Percentiles rank a stretch among this genome's conserved stretches.
Evolutionary conservation across 2,888 invertebrate genomes (phyloP).

Genomic region (Panzeria rudis): DNA sequence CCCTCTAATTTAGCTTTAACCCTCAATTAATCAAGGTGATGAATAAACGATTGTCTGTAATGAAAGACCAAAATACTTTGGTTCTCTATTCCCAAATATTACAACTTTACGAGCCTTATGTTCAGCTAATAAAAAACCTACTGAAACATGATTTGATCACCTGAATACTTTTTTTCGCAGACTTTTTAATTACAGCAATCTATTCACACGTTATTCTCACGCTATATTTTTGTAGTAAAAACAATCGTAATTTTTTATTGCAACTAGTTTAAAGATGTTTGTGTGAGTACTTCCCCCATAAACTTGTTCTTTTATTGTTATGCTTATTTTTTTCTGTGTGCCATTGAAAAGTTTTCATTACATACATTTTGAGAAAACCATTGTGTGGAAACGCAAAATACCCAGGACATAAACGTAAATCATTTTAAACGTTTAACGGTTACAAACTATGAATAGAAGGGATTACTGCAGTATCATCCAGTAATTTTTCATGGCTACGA

Average conservation of each 20-base stretch:
- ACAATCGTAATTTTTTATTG: too few species aligned
- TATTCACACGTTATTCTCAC: background rate
- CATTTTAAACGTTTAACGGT: conserved; percentile 61
- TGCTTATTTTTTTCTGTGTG: conserved; percentile 37
- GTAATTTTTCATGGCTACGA: conserved; percentile 20
- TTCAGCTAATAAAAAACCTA: too few species aligned
- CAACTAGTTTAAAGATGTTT: background rate
- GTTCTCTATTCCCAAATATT: too few species aligned
- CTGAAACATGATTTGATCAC: background rate
- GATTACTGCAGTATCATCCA: conserved; percentile 10
- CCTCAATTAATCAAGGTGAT: too few species aligned
- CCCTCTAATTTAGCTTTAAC: too few species aligned
- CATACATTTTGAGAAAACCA: conserved; percentile 38
- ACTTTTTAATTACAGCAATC: background rate
- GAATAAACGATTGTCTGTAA: too few species aligned
- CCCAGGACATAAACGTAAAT: conserved; percentile 64
- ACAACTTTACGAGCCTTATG: too few species aligned
- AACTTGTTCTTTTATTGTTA: conserved; percentile 20
- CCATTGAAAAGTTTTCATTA: conserved; percentile 55
- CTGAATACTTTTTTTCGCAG: background rate
- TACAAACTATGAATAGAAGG: conserved; percentile 22
- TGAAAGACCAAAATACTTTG: too few species aligned
- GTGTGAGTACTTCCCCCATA: conserved; percentile 10
- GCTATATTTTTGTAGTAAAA: too few species aligned
- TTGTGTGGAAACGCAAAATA: conserved; percentile 41